Conservation (phyloP, 2,113 vertebrate genomes). For the Gambusia holbrooki region DNA sequence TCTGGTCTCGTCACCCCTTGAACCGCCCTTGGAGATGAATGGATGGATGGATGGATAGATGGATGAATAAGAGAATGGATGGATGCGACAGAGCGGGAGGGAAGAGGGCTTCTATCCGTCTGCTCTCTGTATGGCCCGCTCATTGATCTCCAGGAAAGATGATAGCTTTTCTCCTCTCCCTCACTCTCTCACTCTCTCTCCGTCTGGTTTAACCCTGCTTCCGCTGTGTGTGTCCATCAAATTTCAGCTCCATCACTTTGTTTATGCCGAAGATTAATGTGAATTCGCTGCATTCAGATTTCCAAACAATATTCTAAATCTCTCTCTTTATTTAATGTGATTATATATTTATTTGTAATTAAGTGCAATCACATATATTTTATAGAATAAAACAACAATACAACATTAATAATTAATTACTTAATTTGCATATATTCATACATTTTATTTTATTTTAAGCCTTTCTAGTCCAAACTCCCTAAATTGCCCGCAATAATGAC, state of each 20-base stretch:
- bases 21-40: conserved; percentile 57
- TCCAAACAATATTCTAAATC: too few species aligned
- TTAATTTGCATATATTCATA: background rate
- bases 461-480: background rate
- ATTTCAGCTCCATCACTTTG: background rate
- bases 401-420: too few species aligned
- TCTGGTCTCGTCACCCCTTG: conserved; percentile 34
- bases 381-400: too few species aligned
- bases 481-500: conserved; percentile 5
- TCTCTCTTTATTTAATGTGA: too few species aligned
- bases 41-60: conserved; percentile 18
- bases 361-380: too few species aligned
- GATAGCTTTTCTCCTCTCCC: conserved; percentile 18
- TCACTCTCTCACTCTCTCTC: conserved; percentile 33
- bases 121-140: conserved; percentile 44
- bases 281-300: too few species aligned
- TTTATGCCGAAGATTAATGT: too few species aligned
- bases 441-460: background rate
- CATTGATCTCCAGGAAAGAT: conserved; percentile 48
- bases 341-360: too few species aligned
- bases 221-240: background rate
- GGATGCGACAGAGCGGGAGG: conserved; percentile 55
- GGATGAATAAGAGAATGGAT: conserved; percentile 33
- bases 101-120: conserved; percentile 56
- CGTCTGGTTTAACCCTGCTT: background rate